Conservation (phyloP, 2,113 vertebrate genomes). For the cattle (Bos taurus) region ARS-UCD2.0 NC_037351.1:18874001-18874500, state of each 20-base stretch:
- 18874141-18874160: not conserved
- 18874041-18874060: not conserved
- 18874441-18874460: too few species aligned
- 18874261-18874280: too few species aligned
- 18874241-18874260: not conserved
- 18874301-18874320: too few species aligned
- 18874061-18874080: not conserved
- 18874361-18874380: too few species aligned
- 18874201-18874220: not conserved
- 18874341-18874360: too few species aligned
- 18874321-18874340: too few species aligned
- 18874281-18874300: too few species aligned
- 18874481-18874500: too few species aligned
- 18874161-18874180: not conserved
- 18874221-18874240: not conserved
- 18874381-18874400: too few species aligned
- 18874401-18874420: too few species aligned
- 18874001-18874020: not conserved
- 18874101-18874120: not conserved
- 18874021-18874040: not conserved
- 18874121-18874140: not conserved
- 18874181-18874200: not conserved
- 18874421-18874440: too few species aligned
- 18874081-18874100: not conserved
- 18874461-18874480: too few species aligned